Evolutionary conservation across 2,113 vertebrate species (phyloP).

Genomic region (Microtus richardsoni): DNA sequence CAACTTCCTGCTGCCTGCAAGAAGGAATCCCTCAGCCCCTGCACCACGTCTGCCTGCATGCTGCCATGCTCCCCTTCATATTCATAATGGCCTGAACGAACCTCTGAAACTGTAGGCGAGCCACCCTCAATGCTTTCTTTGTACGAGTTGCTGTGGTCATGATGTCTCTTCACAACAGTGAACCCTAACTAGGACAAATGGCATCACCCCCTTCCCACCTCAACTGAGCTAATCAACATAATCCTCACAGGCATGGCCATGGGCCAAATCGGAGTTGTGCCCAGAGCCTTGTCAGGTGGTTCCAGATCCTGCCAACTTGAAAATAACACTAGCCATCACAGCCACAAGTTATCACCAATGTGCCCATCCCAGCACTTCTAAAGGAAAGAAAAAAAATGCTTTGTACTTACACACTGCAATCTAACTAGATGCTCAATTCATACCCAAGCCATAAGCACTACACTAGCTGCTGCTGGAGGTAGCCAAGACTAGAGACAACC

Average conservation of each 20-base stretch:
- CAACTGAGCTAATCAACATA: background rate
- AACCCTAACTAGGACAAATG: background rate
- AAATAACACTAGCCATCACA: background rate
- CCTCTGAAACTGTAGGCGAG: background rate
- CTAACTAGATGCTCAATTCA: background rate
- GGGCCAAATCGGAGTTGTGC: background rate
- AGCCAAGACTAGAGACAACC: constrained; percentile 21
- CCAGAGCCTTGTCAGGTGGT: background rate
- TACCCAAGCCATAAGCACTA: background rate
- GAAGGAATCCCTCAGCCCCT: background rate
- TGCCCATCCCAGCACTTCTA: background rate
- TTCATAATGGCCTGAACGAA: background rate
- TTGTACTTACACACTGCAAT: background rate
- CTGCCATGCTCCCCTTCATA: background rate
- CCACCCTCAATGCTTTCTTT: background rate
- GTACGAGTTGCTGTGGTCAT: background rate
- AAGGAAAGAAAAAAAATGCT: constrained; percentile 19
- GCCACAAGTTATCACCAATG: background rate
- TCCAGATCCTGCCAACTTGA: background rate
- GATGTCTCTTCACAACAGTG: background rate
- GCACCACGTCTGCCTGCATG: background rate
- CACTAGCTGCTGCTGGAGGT: background rate
- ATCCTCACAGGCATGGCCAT: too few relatives aligned
- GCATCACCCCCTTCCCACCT: background rate
- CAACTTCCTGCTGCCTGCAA: background rate